Evolutionary conservation across 2,113 vertebrate genomes (phyloP), one percentile per base, ranked within the genome.

Genomic region (Dicaeum eximium): DNA sequence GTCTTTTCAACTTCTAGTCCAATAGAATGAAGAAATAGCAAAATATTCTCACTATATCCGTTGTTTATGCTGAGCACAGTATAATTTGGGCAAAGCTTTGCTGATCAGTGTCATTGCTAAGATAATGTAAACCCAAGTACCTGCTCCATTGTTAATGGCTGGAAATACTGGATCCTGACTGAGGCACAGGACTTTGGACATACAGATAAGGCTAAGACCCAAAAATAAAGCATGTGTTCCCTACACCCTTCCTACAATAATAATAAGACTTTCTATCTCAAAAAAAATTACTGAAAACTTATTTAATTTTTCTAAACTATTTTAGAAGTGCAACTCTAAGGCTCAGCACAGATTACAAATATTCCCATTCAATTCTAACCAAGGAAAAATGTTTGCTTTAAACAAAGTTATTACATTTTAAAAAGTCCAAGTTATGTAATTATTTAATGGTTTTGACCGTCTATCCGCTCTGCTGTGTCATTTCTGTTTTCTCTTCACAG

Each of bases 401-500:
- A 80, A 82, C 21, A n/a, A 88, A 79, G 27, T 47, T n/a, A 54
- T 21, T 86, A 71, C 67, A 88, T 44, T 38, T 61, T 40, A 3
- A 40, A 61, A 95, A 61, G 54, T 38, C 45, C 22, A 61, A 71
- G 47, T 62, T 64, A 67, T 48, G 56, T 56, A 83, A 94, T 35
- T 73, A 50, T 65, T 93, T 94, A 92, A 95, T 16, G 16, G 47
- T 42, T 92, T 90, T 65, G 92, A 79, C 33, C 35, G 70, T 31
- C 77, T 79, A 94, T 96, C 78, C 90, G 62, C 54, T 81, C 53
- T 58, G 69, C 56, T 60, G 31, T 5, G 4, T 82, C 87, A 91
- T 82, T 88, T 94, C 81, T 82, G 47, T 75, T 95, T 95, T 88
- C 74, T 95, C 53, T 71, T 80, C 67, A 78, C 1, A 54, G 66